Evolutionary conservation across 2,113 vertebrate genomes (phyloP).

Genomic region (Oncorhynchus kisutch): DNA sequence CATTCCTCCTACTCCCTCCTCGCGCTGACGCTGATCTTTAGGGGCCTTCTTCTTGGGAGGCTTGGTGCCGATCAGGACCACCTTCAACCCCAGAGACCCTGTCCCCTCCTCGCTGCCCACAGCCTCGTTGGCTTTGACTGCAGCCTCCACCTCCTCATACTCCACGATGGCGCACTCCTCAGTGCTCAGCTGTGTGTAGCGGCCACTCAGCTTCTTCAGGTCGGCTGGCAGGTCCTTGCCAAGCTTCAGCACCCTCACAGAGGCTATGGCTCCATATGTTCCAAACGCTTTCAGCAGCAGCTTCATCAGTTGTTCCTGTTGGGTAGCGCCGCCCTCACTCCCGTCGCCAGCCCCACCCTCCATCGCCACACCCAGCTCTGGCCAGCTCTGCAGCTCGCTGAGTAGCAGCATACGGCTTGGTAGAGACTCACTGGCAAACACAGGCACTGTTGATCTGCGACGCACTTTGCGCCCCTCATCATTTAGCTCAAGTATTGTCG

Average conservation of each 20-base stretch:
- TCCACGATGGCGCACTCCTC: slow-evolving; percentile 93
- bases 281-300: slow-evolving; percentile 91
- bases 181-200: slow-evolving; percentile 84
- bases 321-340: slow-evolving; percentile 59
- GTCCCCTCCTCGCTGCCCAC: slow-evolving; percentile 71
- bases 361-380: slow-evolving; percentile 72
- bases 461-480: slow-evolving; percentile 90
- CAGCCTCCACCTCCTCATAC: slow-evolving; percentile 94
- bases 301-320: slow-evolving; percentile 91
- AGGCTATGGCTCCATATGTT: slow-evolving; percentile 85
- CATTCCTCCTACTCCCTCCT: slow-evolving; percentile 71
- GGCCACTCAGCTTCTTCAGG: slow-evolving; percentile 85
- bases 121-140: slow-evolving; percentile 85
- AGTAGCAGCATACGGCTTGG: slow-evolving; percentile 94
- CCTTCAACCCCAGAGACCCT: slow-evolving; percentile 74
- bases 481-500: slow-evolving; percentile 84
- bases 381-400: slow-evolving; percentile 83
- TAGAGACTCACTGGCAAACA: slow-evolving; percentile 90
- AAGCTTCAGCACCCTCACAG: slow-evolving; percentile 88
- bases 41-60: slow-evolving; percentile 91
- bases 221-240: slow-evolving; percentile 89
- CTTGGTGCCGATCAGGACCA: slow-evolving; percentile 89
- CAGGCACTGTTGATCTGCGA: slow-evolving; percentile 82
- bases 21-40: slow-evolving; percentile 76
- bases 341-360: slow-evolving; percentile 56